Base-by-base conservation (phyloP, 2,113 vertebrate genomes). In the Burhinus oedicnemus region DNA sequence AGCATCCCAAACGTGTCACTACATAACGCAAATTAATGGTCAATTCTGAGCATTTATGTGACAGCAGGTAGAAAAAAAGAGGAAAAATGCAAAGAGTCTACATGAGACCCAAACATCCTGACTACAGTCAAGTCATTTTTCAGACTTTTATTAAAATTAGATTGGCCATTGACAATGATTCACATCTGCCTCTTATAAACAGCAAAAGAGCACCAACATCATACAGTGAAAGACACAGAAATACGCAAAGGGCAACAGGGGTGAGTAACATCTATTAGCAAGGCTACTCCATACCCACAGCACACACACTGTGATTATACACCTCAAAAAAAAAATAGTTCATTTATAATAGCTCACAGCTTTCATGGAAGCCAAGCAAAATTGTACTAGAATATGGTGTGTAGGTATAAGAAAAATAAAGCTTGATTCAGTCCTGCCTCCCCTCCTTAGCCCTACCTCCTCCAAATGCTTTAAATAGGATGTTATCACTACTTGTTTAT, bases 401-500 rank as follows among this genome's bases (percentile, higher is more conserved):
- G 87, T 69, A 91, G 57, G 65, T 79, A 94, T 14, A 55, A 62
- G 45, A 55, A 77, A 94, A 96, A 87, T 1, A 52, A 65, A 89
- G n/a, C 86, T 20, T n/a, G 54, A 88, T 72, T 51, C 78, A 91
- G 91, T 81, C 83, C 72, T 83, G 91, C 88, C 83, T 82, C 54
- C 62, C 79, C 84, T 93, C 91, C 81, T 5, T 19, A 81, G 85
- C 85, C 83, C 76, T 80, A 42, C 95, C 92, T 90, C 92, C 94
- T 76, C 80, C 70, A 2, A 91, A 20, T 0, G 11, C 94, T 87
- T 76, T 85, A 89, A 93, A 95, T 93, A 96, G 96, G 93, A 94
- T 91, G 89, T 89, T 84, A 95, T 26, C 95, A 85, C 91, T 76
- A 49, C 93, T 96, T 95, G 97, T 91, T 95, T 96, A 77, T 75